Evolutionary conservation across 1,140 invertebrate genomes (phyloP).

Genomic region (Mesaphorura yosii): DNA sequence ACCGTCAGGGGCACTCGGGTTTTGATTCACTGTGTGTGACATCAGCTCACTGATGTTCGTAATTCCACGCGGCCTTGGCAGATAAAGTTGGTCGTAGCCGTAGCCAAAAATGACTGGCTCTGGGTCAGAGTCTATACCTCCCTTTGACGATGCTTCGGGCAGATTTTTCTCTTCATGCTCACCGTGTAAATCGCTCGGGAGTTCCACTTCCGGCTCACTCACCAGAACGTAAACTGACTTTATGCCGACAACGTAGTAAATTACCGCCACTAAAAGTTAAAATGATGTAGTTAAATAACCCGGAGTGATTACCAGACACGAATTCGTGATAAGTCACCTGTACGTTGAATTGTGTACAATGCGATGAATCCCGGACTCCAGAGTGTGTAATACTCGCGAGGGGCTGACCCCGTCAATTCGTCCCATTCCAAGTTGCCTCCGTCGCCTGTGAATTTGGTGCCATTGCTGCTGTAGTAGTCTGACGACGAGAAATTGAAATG

Average conservation of each 20-base stretch:
- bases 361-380: conserved; percentile 22
- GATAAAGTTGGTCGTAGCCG: background rate
- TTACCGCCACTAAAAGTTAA: conserved; percentile 9
- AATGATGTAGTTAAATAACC: background rate
- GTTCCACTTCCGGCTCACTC: conserved; percentile 7
- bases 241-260: conserved; percentile 18
- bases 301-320: background rate
- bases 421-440: conserved; percentile 8
- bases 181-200: conserved; percentile 7
- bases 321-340: too few species aligned
- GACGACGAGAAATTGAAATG: conserved; percentile 27
- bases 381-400: conserved; percentile 16
- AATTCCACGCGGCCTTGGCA: background rate
- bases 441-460: background rate
- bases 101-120: background rate
- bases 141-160: background rate
- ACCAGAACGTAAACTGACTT: conserved; percentile 17
- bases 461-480: background rate
- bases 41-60: too few species aligned
- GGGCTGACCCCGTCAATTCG: background rate
- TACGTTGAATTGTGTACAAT: conserved; percentile 18
- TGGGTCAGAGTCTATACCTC: background rate
- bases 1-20: too few species aligned
- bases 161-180: background rate
- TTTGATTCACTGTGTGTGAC: too few species aligned